Evolutionary conservation across 1,140 invertebrate species (phyloP), one percentile per base, ranked within the genome.

Genomic region (Caerostris extrusa): DNA sequence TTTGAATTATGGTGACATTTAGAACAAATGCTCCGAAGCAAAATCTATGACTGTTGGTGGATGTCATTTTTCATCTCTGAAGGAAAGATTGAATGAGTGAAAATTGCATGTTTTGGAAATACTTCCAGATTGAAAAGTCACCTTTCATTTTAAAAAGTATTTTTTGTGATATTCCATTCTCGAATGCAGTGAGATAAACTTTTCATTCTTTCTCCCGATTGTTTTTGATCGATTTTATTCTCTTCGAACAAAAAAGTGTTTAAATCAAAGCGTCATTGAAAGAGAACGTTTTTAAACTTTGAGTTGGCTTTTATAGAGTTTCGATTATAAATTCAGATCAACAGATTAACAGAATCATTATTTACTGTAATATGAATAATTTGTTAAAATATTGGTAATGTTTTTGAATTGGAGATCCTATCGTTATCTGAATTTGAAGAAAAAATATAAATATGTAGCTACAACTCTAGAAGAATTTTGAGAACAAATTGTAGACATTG

Each of bases 61-160:
- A 50, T 77, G 10, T 50, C 71, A 50, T 77, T 77, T 77, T 77
- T 77, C 71, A 77, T 12, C 71, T 77, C 53, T 14, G n/a, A 3
- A 14, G 53, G 71, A 53, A 77, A 77, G 71, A 77, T 77, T 77
- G 71, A 77, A 77, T 77, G 71, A 50, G 8, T 77, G 71, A 77
- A 19, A 77, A 77, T 77, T 77, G 71, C 10, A 77, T 77, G 71
- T 77, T 77, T 77, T 5, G 8, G 53, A 77, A 77, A 77, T 77
- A 77, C 71, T 50, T 77, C 14, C 34, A 77, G 71, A 77, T 77
- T 77, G 71, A 77, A 77, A 77, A 53, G 71, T 77, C 71, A 77
- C 19, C 8, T 77, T 77, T 77, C 61, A 50, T 77, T 77, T 77
- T 50, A 77, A 50, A 77, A 50, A 34, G 12, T 77, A 53, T 10